A percentile compares a stretch with the other conserved stretches of the same genome.
phyloP scores from a whole-genome alignment of 2,797 vertebrate genomes.

The Allobates femoralis region DNA sequence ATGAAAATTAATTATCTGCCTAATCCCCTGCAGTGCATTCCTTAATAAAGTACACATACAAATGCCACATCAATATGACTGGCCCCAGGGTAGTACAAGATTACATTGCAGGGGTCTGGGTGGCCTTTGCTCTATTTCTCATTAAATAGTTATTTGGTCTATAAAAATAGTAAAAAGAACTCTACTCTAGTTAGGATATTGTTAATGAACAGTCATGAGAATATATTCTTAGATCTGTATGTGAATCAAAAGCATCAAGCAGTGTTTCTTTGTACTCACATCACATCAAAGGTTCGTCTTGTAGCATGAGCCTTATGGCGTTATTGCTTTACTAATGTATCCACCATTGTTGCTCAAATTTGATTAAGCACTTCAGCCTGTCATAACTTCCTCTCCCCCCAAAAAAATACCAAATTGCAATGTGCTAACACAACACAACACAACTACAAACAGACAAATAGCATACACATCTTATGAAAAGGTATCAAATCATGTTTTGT shows the following conservation, averaged over 20 bases:
- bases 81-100: neutral
- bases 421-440: too few relatives aligned
- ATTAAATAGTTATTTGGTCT: neutral
- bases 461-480: too few relatives aligned
- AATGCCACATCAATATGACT: neutral
- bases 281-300: too few relatives aligned
- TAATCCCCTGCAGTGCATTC: slow-evolving; percentile 18
- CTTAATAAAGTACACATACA: neutral
- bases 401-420: too few relatives aligned
- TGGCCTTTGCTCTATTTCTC: neutral
- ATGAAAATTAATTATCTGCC: slow-evolving; percentile 6
- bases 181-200: neutral
- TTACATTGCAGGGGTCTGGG: neutral
- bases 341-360: too few relatives aligned
- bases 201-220: neutral
- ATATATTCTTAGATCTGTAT: neutral
- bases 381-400: too few relatives aligned
- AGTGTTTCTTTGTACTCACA: neutral
- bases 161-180: neutral
- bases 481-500: too few relatives aligned
- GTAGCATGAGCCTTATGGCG: too few relatives aligned
- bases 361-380: too few relatives aligned
- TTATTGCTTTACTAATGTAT: too few relatives aligned
- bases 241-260: neutral
- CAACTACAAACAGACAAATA: too few relatives aligned